These are phyloP conservation scores for Plectus sambesii DNA, from an alignment of 1,140 invertebrate species.

Conservation along the genomic window DNA sequence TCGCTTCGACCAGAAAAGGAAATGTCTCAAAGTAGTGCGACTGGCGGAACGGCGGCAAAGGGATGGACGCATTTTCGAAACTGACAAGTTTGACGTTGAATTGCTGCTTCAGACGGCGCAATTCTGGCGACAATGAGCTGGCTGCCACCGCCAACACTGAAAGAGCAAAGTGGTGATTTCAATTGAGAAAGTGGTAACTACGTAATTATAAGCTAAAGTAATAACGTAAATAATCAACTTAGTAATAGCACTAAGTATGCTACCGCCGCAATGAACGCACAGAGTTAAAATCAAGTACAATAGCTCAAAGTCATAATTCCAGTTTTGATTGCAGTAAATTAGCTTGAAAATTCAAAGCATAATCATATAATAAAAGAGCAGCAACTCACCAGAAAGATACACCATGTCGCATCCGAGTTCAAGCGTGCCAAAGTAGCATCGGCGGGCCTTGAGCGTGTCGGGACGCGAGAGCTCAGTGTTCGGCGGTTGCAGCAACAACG, in stretches of 20 bases:
- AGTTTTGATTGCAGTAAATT: too few species aligned
- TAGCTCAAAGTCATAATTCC: too few species aligned
- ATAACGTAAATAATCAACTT: slow-evolving; percentile 5
- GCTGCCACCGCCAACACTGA: slow-evolving; percentile 51
- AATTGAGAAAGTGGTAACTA: too few species aligned
- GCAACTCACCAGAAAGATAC: slow-evolving; percentile 21
- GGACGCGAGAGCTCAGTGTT: slow-evolving; percentile 31
- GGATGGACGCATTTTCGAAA: slow-evolving; percentile 89
- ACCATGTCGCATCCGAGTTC: slow-evolving; percentile 48
- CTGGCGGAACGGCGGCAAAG: slow-evolving; percentile 53
- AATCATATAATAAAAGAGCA: too few species aligned
- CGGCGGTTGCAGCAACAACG: slow-evolving; percentile 31
- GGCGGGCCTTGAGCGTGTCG: slow-evolving; percentile 19
- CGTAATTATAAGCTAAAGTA: too few species aligned
- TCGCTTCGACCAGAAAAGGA: slow-evolving; percentile 33
- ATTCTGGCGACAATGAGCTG: slow-evolving; percentile 61
- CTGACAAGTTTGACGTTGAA: slow-evolving; percentile 75
- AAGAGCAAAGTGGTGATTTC: slow-evolving; percentile 54
- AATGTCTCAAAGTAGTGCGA: slow-evolving; percentile 45
- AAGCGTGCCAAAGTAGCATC: slow-evolving; percentile 77
- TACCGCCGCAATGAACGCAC: too few species aligned
- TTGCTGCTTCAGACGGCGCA: slow-evolving; percentile 69
- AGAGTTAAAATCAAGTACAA: too few species aligned
- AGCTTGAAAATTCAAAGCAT: too few species aligned
- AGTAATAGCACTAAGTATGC: too few species aligned